Evolutionary conservation across 2,888 invertebrate species (phyloP).

Genomic region (Mactromeris polynyma): DNA sequence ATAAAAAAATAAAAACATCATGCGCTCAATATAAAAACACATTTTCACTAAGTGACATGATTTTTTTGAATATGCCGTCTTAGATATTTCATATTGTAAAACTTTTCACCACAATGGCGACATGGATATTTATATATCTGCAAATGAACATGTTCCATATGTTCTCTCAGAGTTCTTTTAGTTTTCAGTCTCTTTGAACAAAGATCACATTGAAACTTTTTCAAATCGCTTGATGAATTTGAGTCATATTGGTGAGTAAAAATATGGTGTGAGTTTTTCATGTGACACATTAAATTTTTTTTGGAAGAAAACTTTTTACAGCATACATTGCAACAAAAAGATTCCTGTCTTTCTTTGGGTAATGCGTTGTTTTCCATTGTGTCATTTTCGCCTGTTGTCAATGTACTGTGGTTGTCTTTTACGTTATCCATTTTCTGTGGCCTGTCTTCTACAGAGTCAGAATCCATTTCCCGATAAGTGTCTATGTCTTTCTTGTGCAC

Average conservation of each 20-base stretch:
- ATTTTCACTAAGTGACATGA: too few relatives aligned
- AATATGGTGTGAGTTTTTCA: not conserved
- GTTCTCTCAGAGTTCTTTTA: not conserved
- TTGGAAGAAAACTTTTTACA: not conserved
- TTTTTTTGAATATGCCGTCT: not conserved
- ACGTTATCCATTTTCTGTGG: too few relatives aligned
- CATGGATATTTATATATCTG: not conserved
- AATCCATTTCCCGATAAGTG: too few relatives aligned
- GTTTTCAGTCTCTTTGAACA: slow-evolving; percentile 24
- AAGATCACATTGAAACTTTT: slow-evolving; percentile 27
- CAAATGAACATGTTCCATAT: slow-evolving; percentile 29
- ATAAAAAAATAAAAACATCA: too few relatives aligned
- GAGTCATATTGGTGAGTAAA: not conserved
- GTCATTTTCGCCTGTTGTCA: too few relatives aligned
- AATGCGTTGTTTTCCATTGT: too few relatives aligned
- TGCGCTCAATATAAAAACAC: too few relatives aligned
- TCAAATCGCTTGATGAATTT: not conserved
- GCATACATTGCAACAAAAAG: not conserved
- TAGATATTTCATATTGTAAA: not conserved
- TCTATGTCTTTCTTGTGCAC: too few relatives aligned
- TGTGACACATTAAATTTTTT: not conserved
- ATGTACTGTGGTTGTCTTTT: not conserved
- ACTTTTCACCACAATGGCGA: not conserved
- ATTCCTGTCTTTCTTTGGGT: not conserved
- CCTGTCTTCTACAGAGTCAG: too few relatives aligned